Percentiles rank a stretch among this genome's conserved stretches.
phyloP scores from a whole-genome alignment of 1,140 invertebrate genomes.

The Drosophila rhopaloa region DNA sequence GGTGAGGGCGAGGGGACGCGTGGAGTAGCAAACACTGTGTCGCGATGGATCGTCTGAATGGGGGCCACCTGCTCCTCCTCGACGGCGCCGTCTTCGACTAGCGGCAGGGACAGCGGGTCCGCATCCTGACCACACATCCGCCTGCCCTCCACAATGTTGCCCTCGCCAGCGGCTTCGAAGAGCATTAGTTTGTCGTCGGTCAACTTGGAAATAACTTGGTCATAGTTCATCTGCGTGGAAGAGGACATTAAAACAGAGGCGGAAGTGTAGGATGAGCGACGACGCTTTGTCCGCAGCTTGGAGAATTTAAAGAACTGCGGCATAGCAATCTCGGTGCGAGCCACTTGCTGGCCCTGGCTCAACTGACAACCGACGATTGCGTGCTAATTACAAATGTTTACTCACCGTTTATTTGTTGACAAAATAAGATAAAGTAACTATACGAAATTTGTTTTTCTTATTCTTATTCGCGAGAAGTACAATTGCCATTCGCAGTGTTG shows the following conservation, averaged over 20 bases:
- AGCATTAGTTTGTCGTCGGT: conserved; percentile 78
- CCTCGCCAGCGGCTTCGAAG: conserved; percentile 50
- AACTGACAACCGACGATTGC: conserved; percentile 58
- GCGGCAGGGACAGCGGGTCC: conserved; percentile 11
- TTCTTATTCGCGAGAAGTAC: conserved; percentile 39
- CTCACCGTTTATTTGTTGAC: conserved; percentile 82
- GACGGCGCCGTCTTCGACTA: conserved; percentile 62
- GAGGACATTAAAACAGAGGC: conserved; percentile 44
- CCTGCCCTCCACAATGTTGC: conserved; percentile 33
- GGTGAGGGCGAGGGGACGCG: conserved; percentile 27
- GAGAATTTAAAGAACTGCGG: conserved; percentile 63
- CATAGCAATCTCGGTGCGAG: conserved; percentile 55
- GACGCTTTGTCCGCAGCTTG: conserved; percentile 70
- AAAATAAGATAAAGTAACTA: conserved; percentile 77
- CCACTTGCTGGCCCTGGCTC: conserved; percentile 45
- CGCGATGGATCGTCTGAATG: conserved; percentile 69
- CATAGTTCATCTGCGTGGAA: conserved; percentile 81
- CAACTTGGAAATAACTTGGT: conserved; percentile 78
- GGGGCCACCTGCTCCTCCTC: conserved; percentile 79
- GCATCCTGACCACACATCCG: conserved; percentile 21
- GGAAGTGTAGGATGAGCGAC: conserved; percentile 46
- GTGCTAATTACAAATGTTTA: conserved; percentile 78
- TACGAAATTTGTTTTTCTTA: conserved; percentile 54
- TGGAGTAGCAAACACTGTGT: conserved; percentile 23
- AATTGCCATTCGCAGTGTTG: conserved; percentile 12